Evolutionary conservation across 2,888 invertebrate genomes (phyloP), one percentile per base, ranked within the genome.

Genomic region (Protonemura montana): DNA sequence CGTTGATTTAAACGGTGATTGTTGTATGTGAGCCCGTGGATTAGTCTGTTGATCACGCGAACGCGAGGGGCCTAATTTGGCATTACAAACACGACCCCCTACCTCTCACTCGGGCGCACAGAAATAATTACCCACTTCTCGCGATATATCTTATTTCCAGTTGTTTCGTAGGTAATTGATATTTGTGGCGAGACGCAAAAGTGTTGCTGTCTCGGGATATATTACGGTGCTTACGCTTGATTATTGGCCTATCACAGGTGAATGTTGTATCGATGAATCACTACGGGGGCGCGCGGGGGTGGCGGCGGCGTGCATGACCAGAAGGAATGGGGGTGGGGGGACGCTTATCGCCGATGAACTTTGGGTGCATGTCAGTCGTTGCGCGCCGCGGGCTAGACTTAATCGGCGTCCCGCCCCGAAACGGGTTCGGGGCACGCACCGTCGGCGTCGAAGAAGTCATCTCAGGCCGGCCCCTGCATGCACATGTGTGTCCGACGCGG

Each of bases 21-120:
- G 82, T 82, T 82, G 82, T 26, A 7, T 82, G n/a, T 30, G 82
- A 30, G 35, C 82, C 25, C 13, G 35, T 35, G 82, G 25, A 82
- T 30, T 82, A 30, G 82, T 10, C n/a, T 29, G 82, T 29, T 30
- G 2, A 82, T 82, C 82, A 82, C 82, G 82, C 82, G 29, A 82
- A 28, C 35, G 29, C 10, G 82, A 7, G 82, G 6, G 7, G 13
- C 25, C 35, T 29, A n/a, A 82, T 35, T 29, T 13, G 5, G 35
- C 7, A 29, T 35, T 82, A 30, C n/a, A 78, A 27, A 78, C 78
- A 27, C 78, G 6, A 35, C 82, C 82, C 82, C 25, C 78, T 2
- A 25, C 78, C 78, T 7, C 78, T 27, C 25, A 1, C 78, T 2
- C 78, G 6, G 26, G 78, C 26, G 28, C 10, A n/a, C 78, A 25